Base-by-base conservation (phyloP, 2,888 invertebrate genomes). In the Tachina fera region DNA sequence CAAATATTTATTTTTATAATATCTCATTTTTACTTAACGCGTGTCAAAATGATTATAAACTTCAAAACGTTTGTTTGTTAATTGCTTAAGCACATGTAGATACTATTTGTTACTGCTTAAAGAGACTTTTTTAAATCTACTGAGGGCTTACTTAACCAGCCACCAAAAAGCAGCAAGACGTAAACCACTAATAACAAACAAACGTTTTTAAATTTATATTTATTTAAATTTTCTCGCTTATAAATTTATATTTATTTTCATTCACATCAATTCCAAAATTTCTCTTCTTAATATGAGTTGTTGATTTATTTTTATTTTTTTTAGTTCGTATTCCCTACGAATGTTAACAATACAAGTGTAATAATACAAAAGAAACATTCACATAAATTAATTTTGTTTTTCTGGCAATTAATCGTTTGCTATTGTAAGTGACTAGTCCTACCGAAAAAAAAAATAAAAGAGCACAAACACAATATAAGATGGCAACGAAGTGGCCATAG, bases 401-500 rank as follows among this genome's bases (percentile, higher is more conserved):
- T 70, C 22, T 63, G 75, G 53, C 45, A 61, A 82, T 70, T 82
- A 76, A 82, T 82, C 70, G 53, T 82, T 41, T 76, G 68, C 56
- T 70, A 63, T 76, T 76, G 56, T 31, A 47, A 63, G 49, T 63
- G 68, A 82, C 74, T 60, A 65, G 31, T 41, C 16, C 11, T 63
- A 16, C 53, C 45, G 4, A 31, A 63, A 16, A 45, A 6, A 31
- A 6, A 1, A 31, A 6, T 6, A 6, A 31, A 51, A 9, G 19
- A 76, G 58, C 41, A 47, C 43, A 61, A 53, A 19, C 13, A 49
- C 14, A 11, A 53, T 14, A 19, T 9, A 51, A 53, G 11, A 31
- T 45, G 51, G 11, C 31, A 45, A 31, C 5, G 6, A 31, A 56
- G 14, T 63, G 63, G 56, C 63, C 19, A 60, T 14, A 67, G 71